Base-by-base conservation (phyloP, 2,888 invertebrate genomes). In the Epinotia demarniana region DNA sequence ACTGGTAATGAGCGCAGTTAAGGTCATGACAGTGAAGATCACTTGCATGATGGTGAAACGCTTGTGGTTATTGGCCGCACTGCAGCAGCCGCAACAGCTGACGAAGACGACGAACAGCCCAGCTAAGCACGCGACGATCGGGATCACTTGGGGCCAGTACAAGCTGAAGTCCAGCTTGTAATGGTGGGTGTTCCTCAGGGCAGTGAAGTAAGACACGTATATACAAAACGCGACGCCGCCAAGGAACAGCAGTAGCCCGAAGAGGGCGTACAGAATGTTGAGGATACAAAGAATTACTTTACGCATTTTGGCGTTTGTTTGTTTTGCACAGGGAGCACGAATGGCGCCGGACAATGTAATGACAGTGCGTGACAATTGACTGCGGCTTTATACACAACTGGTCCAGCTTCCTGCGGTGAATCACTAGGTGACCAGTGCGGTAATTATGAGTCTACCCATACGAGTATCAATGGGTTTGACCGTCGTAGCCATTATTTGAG, bases 51-150 rank as follows among this genome's bases (percentile, higher is more conserved):
- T 53, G 5, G 72, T 72, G 23, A 75, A 67, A 1, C 75, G 67
- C 19, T 75, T 70, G 61, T 67, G 66, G 18, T 62, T 61, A 46
- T 75, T 75, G 16, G 53, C 12, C 3, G 75, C 62, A 49, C 61
- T 72, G 13, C 60, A 75, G 57, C 75, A 75, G 0, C 75, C 75
- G 16, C 72, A 75, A 13, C 66, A 75, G 46, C 67, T 49, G 16
- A 75, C 72, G 46, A 75, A 75, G 33, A 75, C 33, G 27, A 75
- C 58, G 67, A 75, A 75, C 19, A 75, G 27, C 4, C 75, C 75
- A 13, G 61, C 55, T 27, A 71, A 46, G 8, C 71, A 64, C 33
- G 71, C 71, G 33, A 61, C 27, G 19, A 60, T 27, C 2, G 75
- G 75, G 12, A 72, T 16, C 3, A 72, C 27, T 61, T 75, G 71